Evolutionary conservation across 2,797 vertebrate species (phyloP).

Genomic region (Tenualosa thibaudeaui): DNA sequence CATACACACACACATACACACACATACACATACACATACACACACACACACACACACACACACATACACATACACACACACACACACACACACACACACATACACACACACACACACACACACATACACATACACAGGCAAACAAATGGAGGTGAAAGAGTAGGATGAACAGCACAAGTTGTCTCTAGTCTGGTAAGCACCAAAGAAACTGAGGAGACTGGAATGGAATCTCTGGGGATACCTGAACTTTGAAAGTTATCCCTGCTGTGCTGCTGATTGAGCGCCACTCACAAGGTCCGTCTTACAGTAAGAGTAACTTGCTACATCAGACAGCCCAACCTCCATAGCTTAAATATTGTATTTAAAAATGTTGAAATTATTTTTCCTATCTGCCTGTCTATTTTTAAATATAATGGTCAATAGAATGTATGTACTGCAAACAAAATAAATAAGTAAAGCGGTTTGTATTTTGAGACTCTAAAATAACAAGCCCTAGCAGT

Average conservation of each 20-base stretch:
- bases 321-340: too few species aligned
- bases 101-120: slow-evolving; percentile 10
- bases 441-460: too few species aligned
- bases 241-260: background rate
- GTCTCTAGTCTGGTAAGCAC: background rate
- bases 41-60: background rate
- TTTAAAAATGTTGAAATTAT: too few species aligned
- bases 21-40: background rate
- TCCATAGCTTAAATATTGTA: too few species aligned
- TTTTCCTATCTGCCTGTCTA: too few species aligned
- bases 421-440: too few species aligned
- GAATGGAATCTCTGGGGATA: background rate
- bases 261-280: background rate
- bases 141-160: background rate
- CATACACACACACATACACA: background rate
- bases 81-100: slow-evolving; percentile 3
- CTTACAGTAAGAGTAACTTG: background rate
- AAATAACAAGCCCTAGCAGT: too few species aligned
- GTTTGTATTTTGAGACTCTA: too few species aligned
- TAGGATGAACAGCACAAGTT: background rate
- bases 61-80: background rate
- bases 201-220: background rate
- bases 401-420: too few species aligned
- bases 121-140: background rate
- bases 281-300: background rate